phyloP scores from a whole-genome alignment of 2,888 invertebrate genomes.

The Physocephala rufipes region DNA sequence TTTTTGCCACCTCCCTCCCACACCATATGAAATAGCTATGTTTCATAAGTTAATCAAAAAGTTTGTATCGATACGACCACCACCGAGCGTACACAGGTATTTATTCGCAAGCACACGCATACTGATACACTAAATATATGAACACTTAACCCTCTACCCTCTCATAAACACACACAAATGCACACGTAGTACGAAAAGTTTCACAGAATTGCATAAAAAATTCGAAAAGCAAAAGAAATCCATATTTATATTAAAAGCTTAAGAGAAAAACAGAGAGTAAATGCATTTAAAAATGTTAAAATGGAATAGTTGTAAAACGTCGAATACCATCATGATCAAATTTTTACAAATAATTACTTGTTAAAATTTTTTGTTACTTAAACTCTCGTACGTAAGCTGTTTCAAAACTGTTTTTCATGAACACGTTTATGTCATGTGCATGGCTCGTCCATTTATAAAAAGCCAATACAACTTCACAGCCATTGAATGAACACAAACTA shows the following conservation, averaged over 20 bases:
- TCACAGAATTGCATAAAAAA: constrained; percentile 40
- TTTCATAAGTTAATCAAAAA: constrained; percentile 34
- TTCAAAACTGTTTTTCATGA: constrained; percentile 20
- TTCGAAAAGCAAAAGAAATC: constrained; percentile 7
- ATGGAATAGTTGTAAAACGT: background rate
- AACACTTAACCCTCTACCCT: too few relatives aligned
- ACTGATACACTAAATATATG: too few relatives aligned
- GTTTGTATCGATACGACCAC: constrained; percentile 39
- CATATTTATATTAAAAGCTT: background rate
- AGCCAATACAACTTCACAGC: too few relatives aligned
- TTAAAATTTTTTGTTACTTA: constrained; percentile 55
- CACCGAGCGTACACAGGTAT: background rate
- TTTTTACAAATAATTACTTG: constrained; percentile 64
- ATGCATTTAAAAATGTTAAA: background rate
- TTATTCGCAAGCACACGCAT: too few relatives aligned
- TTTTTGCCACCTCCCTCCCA: too few relatives aligned
- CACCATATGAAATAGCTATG: constrained; percentile 13
- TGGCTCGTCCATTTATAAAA: constrained; percentile 14
- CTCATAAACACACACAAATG: constrained; percentile 29
- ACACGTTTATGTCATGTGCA: constrained; percentile 16
- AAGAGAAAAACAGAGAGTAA: background rate
- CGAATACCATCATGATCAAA: constrained; percentile 36
- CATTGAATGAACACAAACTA: too few relatives aligned
- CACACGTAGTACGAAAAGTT: constrained; percentile 23
- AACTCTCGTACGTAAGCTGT: constrained; percentile 40